Evolutionary conservation across 2,888 invertebrate genomes (phyloP), one percentile per base, ranked within the genome.

Genomic region (Parelbella ahira): DNA sequence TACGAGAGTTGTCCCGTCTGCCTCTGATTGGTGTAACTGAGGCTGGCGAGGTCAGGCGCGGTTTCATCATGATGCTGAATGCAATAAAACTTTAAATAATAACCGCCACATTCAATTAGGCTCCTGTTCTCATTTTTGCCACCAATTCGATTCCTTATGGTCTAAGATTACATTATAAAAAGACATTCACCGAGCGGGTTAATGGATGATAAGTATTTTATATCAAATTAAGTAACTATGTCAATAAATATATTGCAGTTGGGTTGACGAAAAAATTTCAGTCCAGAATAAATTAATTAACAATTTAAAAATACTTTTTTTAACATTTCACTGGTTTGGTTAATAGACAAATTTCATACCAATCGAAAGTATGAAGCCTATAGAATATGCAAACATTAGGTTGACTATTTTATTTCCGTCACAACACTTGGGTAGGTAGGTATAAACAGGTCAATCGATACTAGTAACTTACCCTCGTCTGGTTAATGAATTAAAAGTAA

Each of bases 31-130:
- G 70, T 60, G 62, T 75, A 83, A 76, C 75, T 79, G 74, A 60
- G 58, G 55, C 58, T 53, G 67, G 46, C 78, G 80, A 78, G 80
- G 79, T 65, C 82, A 67, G 60, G 59, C 67, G 73, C 68, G 62
- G 74, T 77, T 80, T 79, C 76, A 79, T 79, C 79, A 75, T 63
- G 61, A 64, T 63, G 70, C 66, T 69, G 66, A 74, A 72, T 67
- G 72, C 65, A 70, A 69, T 75, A 67, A 66, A 58, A 41, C 33
- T 39, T 39, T 41, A 51, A 55, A 54, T 54, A 41, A 53, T 53
- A n/a, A n/a, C n/a, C n/a, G n/a, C n/a, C n/a, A n/a, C n/a, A n/a
- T n/a, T n/a, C n/a, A n/a, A n/a, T n/a, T n/a, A n/a, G n/a, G n/a
- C n/a, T n/a, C n/a, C n/a, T n/a, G n/a, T n/a, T n/a, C n/a, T n/a